Percentiles rank a stretch among this genome's conserved stretches.
phyloP scores from a whole-genome alignment of 2,888 invertebrate genomes.

The Fragum whitleyi region DNA sequence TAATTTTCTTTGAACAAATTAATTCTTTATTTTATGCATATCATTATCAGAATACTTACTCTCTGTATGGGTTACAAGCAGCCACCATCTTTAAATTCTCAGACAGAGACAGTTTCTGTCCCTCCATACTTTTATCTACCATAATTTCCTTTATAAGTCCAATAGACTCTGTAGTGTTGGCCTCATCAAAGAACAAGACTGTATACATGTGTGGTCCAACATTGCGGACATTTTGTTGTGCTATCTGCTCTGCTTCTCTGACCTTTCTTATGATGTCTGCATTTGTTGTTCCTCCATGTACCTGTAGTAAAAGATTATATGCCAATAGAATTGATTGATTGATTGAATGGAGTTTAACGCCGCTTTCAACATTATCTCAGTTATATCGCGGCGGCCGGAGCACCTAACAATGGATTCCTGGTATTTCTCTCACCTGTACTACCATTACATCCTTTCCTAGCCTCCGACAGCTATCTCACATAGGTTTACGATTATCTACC shows the following conservation, averaged over 20 bases:
- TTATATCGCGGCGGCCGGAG: too few relatives aligned
- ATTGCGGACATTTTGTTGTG: conserved; percentile 68
- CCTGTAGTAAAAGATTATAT: conserved; percentile 55
- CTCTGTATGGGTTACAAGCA: conserved; percentile 84
- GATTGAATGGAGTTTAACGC: too few relatives aligned
- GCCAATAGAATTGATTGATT: too few relatives aligned
- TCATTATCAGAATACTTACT: too few relatives aligned
- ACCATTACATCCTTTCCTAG: too few relatives aligned
- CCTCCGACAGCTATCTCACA: too few relatives aligned
- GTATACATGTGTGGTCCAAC: conserved; percentile 74
- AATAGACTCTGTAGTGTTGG: conserved; percentile 83
- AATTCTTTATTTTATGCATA: too few relatives aligned
- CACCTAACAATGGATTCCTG: too few relatives aligned
- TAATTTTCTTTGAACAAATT: too few relatives aligned
- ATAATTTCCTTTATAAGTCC: conserved; percentile 83
- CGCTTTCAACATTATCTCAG: too few relatives aligned
- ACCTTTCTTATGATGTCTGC: conserved; percentile 79
- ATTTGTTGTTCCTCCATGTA: conserved; percentile 82
- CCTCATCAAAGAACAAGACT: conserved; percentile 83
- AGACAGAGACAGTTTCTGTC: conserved; percentile 68
- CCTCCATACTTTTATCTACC: conserved; percentile 81
- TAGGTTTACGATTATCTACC: too few relatives aligned
- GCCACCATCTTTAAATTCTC: conserved; percentile 81
- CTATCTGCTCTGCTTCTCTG: conserved; percentile 70
- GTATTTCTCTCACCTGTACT: too few relatives aligned